phyloP scores from a whole-genome alignment of 2,888 invertebrate genomes.

The Zhengitettix transpicula region DNA sequence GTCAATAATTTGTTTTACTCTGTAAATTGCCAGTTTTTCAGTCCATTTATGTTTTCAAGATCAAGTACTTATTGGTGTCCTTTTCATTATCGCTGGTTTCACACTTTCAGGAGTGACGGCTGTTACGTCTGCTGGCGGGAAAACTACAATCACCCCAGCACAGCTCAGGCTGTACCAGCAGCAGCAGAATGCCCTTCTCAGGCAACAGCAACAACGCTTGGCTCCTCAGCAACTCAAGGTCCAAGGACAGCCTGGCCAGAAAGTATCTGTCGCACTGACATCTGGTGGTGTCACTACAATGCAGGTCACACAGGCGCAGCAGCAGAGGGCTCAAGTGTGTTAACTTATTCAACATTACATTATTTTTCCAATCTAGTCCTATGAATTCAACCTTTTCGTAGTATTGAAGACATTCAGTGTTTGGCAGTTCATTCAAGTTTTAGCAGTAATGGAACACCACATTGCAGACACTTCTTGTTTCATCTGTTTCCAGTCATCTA shows the following conservation, averaged over 20 bases:
- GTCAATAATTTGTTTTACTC: too few relatives aligned
- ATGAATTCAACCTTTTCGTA: too few relatives aligned
- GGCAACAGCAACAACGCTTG: constrained; percentile 17
- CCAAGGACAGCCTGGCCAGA: constrained; percentile 19
- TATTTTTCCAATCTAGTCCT: too few relatives aligned
- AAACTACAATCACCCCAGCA: constrained; percentile 33
- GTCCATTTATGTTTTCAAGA: not conserved
- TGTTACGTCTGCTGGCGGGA: constrained; percentile 25
- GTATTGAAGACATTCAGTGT: too few relatives aligned
- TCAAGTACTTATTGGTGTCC: too few relatives aligned
- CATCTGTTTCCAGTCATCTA: too few relatives aligned
- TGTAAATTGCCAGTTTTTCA: not conserved
- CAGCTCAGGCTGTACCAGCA: constrained; percentile 48
- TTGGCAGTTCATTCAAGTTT: too few relatives aligned
- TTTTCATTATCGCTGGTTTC: too few relatives aligned
- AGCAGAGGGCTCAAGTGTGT: constrained; percentile 17
- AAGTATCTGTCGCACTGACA: constrained; percentile 24
- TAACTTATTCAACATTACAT: too few relatives aligned
- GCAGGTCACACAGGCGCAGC: constrained; percentile 14
- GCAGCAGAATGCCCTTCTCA: constrained; percentile 26
- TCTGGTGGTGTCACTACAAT: constrained; percentile 16
- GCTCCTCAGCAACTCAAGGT: constrained; percentile 8
- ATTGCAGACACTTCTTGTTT: too few relatives aligned
- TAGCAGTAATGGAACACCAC: too few relatives aligned
- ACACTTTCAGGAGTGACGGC: not conserved